A percentile compares a stretch with the other conserved stretches of the same genome.
phyloP scores from a whole-genome alignment of 2,113 vertebrate genomes.

The Arizona elegans region DNA sequence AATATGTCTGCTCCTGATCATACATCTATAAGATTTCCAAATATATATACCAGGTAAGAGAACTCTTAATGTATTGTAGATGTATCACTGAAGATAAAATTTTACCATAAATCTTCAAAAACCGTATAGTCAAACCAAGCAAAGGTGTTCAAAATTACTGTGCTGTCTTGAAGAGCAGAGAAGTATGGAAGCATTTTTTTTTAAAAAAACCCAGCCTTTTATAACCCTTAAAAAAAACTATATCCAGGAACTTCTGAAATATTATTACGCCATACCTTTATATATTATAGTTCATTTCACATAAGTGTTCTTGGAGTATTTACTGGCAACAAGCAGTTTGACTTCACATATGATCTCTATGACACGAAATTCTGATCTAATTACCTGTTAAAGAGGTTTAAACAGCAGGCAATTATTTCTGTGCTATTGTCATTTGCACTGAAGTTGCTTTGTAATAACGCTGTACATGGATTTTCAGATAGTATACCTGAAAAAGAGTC shows the following conservation, averaged over 20 bases:
- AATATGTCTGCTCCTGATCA: background rate
- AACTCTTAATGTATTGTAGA: background rate
- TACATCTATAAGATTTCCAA: background rate
- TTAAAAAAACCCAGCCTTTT: background rate
- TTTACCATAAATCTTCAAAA: background rate
- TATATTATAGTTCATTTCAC: background rate
- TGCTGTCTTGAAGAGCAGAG: background rate
- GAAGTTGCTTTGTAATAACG: constrained; percentile 64
- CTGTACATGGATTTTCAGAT: constrained; percentile 63
- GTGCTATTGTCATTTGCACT: constrained; percentile 63
- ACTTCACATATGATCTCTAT: background rate
- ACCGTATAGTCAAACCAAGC: background rate
- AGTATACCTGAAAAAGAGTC: constrained; percentile 74
- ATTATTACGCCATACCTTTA: background rate
- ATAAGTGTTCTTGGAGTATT: background rate
- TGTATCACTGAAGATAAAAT: background rate
- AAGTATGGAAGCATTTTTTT: background rate
- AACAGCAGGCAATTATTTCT: constrained; percentile 73
- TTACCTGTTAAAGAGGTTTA: constrained; percentile 75
- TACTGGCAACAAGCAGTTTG: background rate
- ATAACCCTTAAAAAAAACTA: background rate
- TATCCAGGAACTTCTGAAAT: background rate
- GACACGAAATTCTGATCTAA: background rate
- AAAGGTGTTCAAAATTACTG: background rate
- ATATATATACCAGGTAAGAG: background rate